Base-by-base conservation (phyloP, 1,140 invertebrate species). In the Pteromalus puparum region DNA sequence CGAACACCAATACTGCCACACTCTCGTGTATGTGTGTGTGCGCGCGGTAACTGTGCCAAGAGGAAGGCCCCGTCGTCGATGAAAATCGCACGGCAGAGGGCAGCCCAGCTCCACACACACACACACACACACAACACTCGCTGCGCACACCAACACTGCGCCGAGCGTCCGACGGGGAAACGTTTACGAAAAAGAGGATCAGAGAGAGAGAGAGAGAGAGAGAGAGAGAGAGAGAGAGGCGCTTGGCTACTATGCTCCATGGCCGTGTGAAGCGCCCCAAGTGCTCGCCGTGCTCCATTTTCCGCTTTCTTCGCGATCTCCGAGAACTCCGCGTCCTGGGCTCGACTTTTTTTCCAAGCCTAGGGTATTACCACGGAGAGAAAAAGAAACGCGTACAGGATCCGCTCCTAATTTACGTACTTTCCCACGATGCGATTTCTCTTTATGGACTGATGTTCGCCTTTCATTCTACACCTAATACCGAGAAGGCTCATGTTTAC, bases 81-180 rank as follows among this genome's bases (percentile, higher is more conserved):
- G 88, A 89, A 90, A 89, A 89, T 92, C 88, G 87, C 86, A 89
- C 91, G 88, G 88, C 88, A 93, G 92, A 92, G 91, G 92, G 91
- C 92, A 89, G 90, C 46, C 53, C 70, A 79, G 15, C 73, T 26
- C 13, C 34, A 13, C 12, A 48, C 74, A 10, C 38, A 12, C 46
- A 3, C 28, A 18, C 80, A 34, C 72, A 21, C 77, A 4, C 38
- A 73, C 24, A 75, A 34, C n/a, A 34, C 67, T 18, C 38, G 65
- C 53, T 73, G 65, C 72, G 67, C 53, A 75, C 48, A 82, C 73
- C 61, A 1, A 28, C 73, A 46, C 53, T 38, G 18, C 24, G 42
- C 15, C 81, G 28, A 18, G 53, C 72, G 34, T 48, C 10, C n/a
- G 2, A 46, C 61, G 70, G 74, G 74, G 74, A 77, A 83, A 77